Base-by-base conservation (phyloP, 2,888 invertebrate species). In the Polietes domitor region DNA sequence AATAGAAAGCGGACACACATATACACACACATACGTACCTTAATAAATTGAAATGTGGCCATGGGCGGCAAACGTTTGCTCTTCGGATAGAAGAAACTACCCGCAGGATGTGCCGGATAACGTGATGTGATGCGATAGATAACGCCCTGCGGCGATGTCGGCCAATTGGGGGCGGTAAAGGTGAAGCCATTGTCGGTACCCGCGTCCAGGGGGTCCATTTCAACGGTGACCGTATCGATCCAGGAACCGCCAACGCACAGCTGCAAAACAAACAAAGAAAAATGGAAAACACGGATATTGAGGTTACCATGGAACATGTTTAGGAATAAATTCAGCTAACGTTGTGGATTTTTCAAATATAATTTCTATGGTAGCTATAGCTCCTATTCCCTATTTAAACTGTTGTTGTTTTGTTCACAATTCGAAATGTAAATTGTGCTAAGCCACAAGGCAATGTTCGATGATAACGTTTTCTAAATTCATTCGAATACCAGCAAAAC, bases 131-230 rank as follows among this genome's bases (percentile, higher is more conserved):
- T 97, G 89, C 96, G 94, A 93, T 96, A 96, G 87, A 98, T 96
- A 87, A 96, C 96, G 87, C 97, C 97, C 91, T 96, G 96, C 1
- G 98, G 98, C 71, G 96, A 96, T 21, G 97, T 97, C 74, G 97
- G 96, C 98, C 98, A 98, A 93, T 98, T 97, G 71, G 98, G 98
- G n/a, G 98, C 97, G 19, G 98, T 98, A 93, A 98, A 98, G 74
- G 98, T 98, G 93, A 98, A 97, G 3, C 98, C 98, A 92, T 97
- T 97, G 93, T 98, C 98, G 58, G 97, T 98, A 73, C 98, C 98
- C 15, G 97, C 98, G 92, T 98, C 98, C 88, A 97, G 93, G 0
- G 98, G 98, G 92, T 97, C 96, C 92, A 97, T 95, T 94, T 98
- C 97, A 85, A 98, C 95, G 74, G 96, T 97, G 81, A 97, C 96